These are phyloP conservation scores for Melitaea athalia DNA, from an alignment of 2,888 invertebrate species.

Conservation along the genomic window DNA sequence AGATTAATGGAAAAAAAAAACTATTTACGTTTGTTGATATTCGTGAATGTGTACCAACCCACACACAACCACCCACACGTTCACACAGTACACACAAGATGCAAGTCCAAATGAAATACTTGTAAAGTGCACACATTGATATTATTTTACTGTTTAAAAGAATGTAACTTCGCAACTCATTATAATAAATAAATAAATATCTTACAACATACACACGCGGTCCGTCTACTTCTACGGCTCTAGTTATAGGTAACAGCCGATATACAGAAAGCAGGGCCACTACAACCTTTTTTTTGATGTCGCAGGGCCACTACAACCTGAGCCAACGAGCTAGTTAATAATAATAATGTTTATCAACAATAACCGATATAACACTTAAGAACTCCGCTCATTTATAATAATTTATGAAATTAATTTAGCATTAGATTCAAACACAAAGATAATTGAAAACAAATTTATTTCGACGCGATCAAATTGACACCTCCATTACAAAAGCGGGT, in stretches of 20 bases:
- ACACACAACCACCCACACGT: not conserved
- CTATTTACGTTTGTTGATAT: not conserved
- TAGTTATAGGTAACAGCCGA: too few species aligned
- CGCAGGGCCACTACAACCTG: too few species aligned
- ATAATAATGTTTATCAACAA: not conserved
- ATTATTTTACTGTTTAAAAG: too few species aligned
- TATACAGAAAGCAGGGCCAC: too few species aligned
- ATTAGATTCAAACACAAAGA: not conserved
- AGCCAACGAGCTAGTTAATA: too few species aligned
- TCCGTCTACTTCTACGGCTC: too few species aligned
- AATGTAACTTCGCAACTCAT: too few species aligned
- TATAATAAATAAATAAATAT: too few species aligned
- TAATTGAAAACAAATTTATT: conserved; percentile 14
- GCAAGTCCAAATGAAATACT: too few species aligned
- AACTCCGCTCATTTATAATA: not conserved
- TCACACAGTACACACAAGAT: not conserved
- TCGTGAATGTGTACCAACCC: not conserved
- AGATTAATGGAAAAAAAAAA: not conserved
- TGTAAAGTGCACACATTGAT: too few species aligned
- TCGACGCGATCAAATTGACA: conserved; percentile 35
- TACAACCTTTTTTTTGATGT: too few species aligned
- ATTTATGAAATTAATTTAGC: not conserved
- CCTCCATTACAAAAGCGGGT: conserved; percentile 39
- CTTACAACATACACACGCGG: not conserved
- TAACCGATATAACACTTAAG: not conserved